phyloP scores from a whole-genome alignment of 2,888 invertebrate species.

The Macaria liturata region DNA sequence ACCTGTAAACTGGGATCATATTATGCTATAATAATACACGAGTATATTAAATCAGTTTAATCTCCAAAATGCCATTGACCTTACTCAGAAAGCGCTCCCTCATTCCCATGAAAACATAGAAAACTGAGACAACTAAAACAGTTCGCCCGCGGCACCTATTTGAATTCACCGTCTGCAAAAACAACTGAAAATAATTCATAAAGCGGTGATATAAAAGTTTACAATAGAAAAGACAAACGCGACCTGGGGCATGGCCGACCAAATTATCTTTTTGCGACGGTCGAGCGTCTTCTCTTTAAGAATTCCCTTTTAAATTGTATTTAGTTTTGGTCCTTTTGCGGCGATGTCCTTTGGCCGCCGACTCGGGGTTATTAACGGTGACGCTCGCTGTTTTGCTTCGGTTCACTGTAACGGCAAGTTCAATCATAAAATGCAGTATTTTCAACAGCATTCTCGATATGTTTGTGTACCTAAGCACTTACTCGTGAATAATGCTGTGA shows the following conservation, averaged over 20 bases:
- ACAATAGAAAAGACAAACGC: conserved; percentile 80
- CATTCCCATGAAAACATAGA: neutral
- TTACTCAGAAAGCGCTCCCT: no score
- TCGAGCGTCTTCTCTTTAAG: conserved; percentile 75
- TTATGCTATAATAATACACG: no score
- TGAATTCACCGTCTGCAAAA: conserved; percentile 71
- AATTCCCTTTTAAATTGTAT: conserved; percentile 81
- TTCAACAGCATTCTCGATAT: no score
- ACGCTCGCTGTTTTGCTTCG: conserved; percentile 16
- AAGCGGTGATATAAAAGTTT: conserved; percentile 77
- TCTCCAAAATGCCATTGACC: no score
- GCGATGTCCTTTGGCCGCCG: conserved; percentile 66
- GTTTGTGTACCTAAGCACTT: no score
- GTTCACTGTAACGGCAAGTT: neutral
- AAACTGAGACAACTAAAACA: conserved; percentile 7
- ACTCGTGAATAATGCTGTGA: no score
- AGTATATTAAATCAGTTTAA: no score
- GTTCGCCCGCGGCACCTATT: conserved; percentile 53
- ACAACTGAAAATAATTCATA: conserved; percentile 79
- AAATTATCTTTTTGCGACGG: conserved; percentile 75
- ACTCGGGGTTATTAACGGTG: conserved; percentile 64
- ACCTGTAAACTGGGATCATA: no score
- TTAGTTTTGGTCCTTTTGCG: conserved; percentile 73
- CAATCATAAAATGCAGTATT: no score
- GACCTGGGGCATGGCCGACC: conserved; percentile 54